Percentiles rank a stretch among this genome's conserved stretches.
These are phyloP conservation scores for Glaucidium brasilianum DNA, from an alignment of 2,113 vertebrate species.

Conservation along the genomic window DNA sequence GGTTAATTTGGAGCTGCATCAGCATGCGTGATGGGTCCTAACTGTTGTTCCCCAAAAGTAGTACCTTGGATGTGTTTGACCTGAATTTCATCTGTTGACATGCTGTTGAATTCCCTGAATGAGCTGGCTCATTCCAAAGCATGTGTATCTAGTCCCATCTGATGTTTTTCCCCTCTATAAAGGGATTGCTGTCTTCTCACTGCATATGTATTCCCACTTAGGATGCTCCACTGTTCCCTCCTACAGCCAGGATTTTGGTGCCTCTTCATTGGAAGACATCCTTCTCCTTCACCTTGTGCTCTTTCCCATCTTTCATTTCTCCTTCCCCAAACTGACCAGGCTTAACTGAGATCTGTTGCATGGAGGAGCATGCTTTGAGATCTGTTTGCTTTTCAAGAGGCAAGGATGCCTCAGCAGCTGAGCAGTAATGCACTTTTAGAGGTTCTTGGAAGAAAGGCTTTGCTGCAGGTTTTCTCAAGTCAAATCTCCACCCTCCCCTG, in stretches of 20 bases:
- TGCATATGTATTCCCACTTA: background rate
- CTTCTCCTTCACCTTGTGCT: background rate
- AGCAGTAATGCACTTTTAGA: background rate
- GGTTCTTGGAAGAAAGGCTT: background rate
- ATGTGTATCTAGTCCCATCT: background rate
- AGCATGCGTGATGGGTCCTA: background rate
- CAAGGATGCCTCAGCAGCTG: background rate
- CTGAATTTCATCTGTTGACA: background rate
- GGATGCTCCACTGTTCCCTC: background rate
- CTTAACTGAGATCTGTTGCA: background rate
- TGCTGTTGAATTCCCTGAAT: background rate
- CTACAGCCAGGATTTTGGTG: background rate
- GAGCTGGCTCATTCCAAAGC: background rate
- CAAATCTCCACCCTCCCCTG: background rate
- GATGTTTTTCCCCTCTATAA: background rate
- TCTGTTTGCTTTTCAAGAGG: background rate
- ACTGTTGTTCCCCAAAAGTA: background rate
- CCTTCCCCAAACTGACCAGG: background rate
- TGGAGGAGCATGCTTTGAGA: background rate
- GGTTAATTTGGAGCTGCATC: slow-evolving; percentile 2
- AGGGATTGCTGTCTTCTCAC: background rate
- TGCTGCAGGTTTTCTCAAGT: background rate
- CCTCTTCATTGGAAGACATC: background rate
- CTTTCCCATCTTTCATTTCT: background rate
- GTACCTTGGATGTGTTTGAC: background rate